Percentiles rank a stretch among this genome's conserved stretches.
Evolutionary conservation across 2,888 invertebrate species (phyloP).

Genomic region (Drosophila merina): DNA sequence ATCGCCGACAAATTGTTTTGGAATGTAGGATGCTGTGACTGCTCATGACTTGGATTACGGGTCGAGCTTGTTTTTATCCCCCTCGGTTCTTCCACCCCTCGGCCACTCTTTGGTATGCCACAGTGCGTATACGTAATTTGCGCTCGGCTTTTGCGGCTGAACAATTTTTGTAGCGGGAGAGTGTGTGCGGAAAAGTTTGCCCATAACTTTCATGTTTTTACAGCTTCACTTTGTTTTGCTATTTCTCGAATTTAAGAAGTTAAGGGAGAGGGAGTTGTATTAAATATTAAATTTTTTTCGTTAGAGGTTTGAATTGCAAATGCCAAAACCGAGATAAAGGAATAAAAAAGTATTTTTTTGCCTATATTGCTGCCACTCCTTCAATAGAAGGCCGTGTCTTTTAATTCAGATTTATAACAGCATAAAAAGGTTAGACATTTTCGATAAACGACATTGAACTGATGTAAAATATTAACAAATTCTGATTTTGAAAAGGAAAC

Average conservation of each 20-base stretch:
- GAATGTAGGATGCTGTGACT: constrained; percentile 21
- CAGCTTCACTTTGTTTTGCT: constrained; percentile 2
- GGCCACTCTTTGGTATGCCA: constrained; percentile 3
- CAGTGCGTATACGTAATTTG: constrained; percentile 53
- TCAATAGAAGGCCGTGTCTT: background rate
- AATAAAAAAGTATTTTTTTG: no score
- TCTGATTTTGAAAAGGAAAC: background rate
- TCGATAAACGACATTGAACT: no score
- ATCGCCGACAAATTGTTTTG: constrained; percentile 71
- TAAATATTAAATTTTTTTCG: background rate
- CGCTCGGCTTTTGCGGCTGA: constrained; percentile 14
- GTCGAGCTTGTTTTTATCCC: constrained; percentile 49
- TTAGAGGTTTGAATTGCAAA: background rate
- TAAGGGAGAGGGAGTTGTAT: background rate
- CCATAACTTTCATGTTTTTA: constrained; percentile 23
- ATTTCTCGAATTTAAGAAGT: background rate
- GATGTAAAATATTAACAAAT: background rate
- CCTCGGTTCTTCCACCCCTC: background rate
- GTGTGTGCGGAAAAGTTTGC: constrained; percentile 12
- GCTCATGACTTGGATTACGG: constrained; percentile 64
- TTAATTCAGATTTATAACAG: background rate
- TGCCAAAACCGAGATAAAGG: background rate
- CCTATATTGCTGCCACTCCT: background rate
- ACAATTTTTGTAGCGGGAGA: constrained; percentile 10
- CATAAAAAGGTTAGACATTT: background rate